These are phyloP conservation scores for Oplegnathus fasciatus DNA, from an alignment of 2,113 vertebrate species.

Conservation along the genomic window DNA sequence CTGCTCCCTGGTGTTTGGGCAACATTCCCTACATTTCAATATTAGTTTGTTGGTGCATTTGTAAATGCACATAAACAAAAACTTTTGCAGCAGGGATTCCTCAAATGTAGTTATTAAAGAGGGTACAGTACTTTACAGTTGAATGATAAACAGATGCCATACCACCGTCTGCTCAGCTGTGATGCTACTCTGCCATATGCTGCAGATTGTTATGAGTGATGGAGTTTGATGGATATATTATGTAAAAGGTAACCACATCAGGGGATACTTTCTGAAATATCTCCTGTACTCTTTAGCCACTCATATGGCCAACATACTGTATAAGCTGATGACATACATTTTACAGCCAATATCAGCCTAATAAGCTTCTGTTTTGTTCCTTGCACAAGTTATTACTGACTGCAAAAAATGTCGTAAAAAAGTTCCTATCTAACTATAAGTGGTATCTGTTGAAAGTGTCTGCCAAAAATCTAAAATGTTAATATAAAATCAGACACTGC, in stretches of 20 bases:
- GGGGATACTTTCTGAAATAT: conserved; percentile 2
- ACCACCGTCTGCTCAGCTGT: conserved; percentile 18
- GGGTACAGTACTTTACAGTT: conserved; percentile 16
- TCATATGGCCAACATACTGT: neutral
- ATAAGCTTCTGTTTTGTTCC: neutral
- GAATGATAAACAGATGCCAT: conserved; percentile 48
- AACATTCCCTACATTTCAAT: neutral
- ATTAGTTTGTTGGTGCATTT: neutral
- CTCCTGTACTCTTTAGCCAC: neutral
- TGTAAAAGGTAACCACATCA: conserved; percentile 2
- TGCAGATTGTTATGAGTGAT: conserved; percentile 21
- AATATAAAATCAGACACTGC: neutral
- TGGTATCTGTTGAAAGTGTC: neutral
- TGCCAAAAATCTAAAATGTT: neutral
- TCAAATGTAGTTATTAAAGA: conserved; percentile 10
- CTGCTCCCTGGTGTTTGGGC: neutral
- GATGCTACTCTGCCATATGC: conserved; percentile 29
- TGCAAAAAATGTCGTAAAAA: too few species aligned
- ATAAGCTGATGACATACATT: neutral
- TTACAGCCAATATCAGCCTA: neutral
- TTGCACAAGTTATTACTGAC: neutral
- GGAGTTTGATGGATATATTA: conserved; percentile 27
- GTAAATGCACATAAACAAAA: neutral
- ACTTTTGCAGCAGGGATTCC: neutral
- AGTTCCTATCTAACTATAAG: too few species aligned